These are phyloP conservation scores for Hypomesus transpacificus DNA, from an alignment of 2,113 vertebrate species.

Conservation along the genomic window DNA sequence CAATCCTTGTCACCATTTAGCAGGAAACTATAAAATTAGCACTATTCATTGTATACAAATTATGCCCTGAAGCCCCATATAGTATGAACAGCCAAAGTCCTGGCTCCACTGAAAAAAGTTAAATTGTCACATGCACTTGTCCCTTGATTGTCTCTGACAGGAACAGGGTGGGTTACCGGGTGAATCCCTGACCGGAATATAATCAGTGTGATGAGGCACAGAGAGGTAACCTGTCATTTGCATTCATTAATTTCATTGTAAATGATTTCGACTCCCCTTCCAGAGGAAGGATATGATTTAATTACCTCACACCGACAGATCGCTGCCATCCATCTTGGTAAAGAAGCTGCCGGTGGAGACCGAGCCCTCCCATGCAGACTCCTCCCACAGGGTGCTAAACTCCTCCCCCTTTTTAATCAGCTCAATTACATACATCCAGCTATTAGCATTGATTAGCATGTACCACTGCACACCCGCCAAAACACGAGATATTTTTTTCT, in stretches of 20 bases:
- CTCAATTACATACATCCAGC: slow-evolving; percentile 40
- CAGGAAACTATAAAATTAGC: no score
- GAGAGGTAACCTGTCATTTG: slow-evolving; percentile 50
- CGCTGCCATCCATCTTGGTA: slow-evolving; percentile 55
- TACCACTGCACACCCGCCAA: slow-evolving; percentile 10
- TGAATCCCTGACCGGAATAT: slow-evolving; percentile 25
- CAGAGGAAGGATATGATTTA: slow-evolving; percentile 54
- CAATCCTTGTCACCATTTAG: no score
- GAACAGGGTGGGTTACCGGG: slow-evolving; percentile 17
- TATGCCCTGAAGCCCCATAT: no score
- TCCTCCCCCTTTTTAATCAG: slow-evolving; percentile 37
- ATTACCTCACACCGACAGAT: slow-evolving; percentile 55
- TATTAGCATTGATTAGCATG: slow-evolving; percentile 50
- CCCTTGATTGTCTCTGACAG: neutral
- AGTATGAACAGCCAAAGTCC: no score
- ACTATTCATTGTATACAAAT: no score
- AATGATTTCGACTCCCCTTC: slow-evolving; percentile 32
- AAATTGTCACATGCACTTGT: no score
- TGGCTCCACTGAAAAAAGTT: no score
- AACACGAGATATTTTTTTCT: slow-evolving; percentile 25
- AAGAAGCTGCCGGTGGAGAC: slow-evolving; percentile 32
- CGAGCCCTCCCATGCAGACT: slow-evolving; percentile 18
- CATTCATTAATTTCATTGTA: slow-evolving; percentile 57
- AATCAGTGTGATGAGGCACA: slow-evolving; percentile 41
- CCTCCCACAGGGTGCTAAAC: neutral